phyloP scores from a whole-genome alignment of 1,140 invertebrate genomes.

The Drosophila parvula region DNA sequence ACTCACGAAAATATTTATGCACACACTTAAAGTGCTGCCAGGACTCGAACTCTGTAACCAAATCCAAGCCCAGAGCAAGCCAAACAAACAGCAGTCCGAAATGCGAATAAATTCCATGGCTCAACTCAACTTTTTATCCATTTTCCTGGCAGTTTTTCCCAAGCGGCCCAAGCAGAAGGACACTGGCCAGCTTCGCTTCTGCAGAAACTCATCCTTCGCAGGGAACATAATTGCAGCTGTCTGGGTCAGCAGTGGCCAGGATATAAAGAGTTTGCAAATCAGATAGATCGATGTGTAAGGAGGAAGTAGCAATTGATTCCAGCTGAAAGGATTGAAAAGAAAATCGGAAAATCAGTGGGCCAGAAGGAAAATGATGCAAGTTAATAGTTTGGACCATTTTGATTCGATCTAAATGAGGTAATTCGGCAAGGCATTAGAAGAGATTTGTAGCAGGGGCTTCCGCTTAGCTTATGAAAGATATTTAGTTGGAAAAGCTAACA shows the following conservation, averaged over 20 bases:
- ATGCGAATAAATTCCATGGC: slow-evolving; percentile 41
- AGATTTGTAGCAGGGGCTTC: background rate
- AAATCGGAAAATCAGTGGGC: slow-evolving; percentile 14
- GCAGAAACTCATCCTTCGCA: background rate
- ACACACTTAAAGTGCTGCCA: slow-evolving; percentile 44
- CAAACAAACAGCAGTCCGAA: slow-evolving; percentile 38
- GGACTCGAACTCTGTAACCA: slow-evolving; percentile 1
- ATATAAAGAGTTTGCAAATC: slow-evolving; percentile 23
- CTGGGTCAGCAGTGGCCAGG: slow-evolving; percentile 20
- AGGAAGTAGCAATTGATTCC: slow-evolving; percentile 22
- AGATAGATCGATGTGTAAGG: slow-evolving; percentile 6
- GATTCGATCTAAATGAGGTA: slow-evolving; percentile 1
- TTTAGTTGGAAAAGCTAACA: background rate
- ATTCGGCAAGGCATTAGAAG: background rate
- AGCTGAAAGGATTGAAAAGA: background rate
- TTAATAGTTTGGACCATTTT: slow-evolving; percentile 8
- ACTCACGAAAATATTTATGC: slow-evolving; percentile 61
- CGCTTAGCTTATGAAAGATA: background rate
- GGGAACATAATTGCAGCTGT: slow-evolving; percentile 29
- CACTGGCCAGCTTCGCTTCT: slow-evolving; percentile 5
- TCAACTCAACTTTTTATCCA: slow-evolving; percentile 34
- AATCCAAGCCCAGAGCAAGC: slow-evolving; percentile 24
- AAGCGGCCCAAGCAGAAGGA: slow-evolving; percentile 10
- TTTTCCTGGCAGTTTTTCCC: slow-evolving; percentile 17
- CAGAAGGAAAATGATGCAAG: slow-evolving; percentile 4